phyloP scores from a whole-genome alignment of 2,888 invertebrate species.

The Mimas tiliae region DNA sequence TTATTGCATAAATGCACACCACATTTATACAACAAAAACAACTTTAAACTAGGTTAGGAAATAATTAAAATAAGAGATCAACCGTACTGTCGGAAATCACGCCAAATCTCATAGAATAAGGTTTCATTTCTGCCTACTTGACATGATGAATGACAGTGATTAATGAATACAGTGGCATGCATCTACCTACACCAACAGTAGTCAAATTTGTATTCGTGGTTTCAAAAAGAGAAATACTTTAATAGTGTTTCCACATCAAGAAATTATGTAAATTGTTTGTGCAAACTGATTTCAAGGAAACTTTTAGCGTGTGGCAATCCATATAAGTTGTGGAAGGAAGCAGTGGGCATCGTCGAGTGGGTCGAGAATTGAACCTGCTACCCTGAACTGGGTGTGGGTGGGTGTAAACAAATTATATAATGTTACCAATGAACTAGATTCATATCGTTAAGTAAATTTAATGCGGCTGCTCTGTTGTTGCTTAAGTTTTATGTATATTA shows the following conservation, averaged over 20 bases:
- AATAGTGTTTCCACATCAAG: slow-evolving; percentile 28
- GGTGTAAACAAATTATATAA: slow-evolving; percentile 66
- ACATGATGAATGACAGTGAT: neutral
- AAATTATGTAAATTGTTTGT: slow-evolving; percentile 37
- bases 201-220: neutral
- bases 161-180: neutral
- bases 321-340: slow-evolving; percentile 55
- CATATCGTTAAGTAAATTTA: slow-evolving; percentile 19
- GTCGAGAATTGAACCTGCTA: slow-evolving; percentile 57
- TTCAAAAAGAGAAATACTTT: slow-evolving; percentile 19
- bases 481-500: too few species aligned
- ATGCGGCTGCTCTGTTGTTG: neutral
- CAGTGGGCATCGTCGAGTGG: slow-evolving; percentile 60
- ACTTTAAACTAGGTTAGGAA: too few species aligned
- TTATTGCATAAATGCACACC: too few species aligned
- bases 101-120: too few species aligned
- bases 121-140: too few species aligned
- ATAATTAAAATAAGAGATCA: too few species aligned
- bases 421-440: slow-evolving; percentile 28
- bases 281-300: slow-evolving; percentile 51
- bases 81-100: too few species aligned
- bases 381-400: slow-evolving; percentile 47
- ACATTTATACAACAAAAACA: too few species aligned
- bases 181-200: neutral
- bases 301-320: slow-evolving; percentile 48